Conservation (phyloP, 2,797 vertebrate genomes). For the Hylomyscus alleni region DNA sequence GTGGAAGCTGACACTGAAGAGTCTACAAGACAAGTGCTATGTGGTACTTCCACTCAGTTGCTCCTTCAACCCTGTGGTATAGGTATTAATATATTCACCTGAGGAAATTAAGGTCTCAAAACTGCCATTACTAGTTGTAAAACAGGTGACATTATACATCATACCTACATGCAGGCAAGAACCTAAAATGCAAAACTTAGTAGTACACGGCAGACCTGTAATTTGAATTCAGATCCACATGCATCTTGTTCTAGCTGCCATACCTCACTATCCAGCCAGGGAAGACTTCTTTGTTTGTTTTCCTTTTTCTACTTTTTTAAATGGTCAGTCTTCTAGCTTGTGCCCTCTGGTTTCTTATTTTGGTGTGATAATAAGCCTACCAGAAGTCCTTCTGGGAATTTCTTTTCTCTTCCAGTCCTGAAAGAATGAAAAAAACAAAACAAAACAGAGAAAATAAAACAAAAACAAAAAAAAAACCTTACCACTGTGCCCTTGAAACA, state of each 20-base stretch:
- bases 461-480: background rate
- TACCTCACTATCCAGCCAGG: slow-evolving; percentile 6
- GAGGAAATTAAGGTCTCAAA: background rate
- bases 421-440: slow-evolving; percentile 13
- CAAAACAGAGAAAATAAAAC: background rate
- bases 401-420: slow-evolving; percentile 52
- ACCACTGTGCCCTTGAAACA: slow-evolving; percentile 49
- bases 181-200: background rate
- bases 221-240: background rate
- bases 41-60: background rate
- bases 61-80: background rate
- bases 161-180: background rate
- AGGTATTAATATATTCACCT: background rate
- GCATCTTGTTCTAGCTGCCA: background rate
- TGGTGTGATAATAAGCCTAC: slow-evolving; percentile 61
- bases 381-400: slow-evolving; percentile 68
- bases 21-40: background rate
- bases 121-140: background rate
- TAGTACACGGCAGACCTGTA: background rate
- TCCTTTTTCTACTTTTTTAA: background rate
- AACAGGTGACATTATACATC: background rate
- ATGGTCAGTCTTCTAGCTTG: slow-evolving; percentile 29
- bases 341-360: slow-evolving; percentile 65
- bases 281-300: background rate
- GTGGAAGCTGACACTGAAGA: background rate